phyloP scores from a whole-genome alignment of 1,140 invertebrate species.

The Drosophila orosa region DNA sequence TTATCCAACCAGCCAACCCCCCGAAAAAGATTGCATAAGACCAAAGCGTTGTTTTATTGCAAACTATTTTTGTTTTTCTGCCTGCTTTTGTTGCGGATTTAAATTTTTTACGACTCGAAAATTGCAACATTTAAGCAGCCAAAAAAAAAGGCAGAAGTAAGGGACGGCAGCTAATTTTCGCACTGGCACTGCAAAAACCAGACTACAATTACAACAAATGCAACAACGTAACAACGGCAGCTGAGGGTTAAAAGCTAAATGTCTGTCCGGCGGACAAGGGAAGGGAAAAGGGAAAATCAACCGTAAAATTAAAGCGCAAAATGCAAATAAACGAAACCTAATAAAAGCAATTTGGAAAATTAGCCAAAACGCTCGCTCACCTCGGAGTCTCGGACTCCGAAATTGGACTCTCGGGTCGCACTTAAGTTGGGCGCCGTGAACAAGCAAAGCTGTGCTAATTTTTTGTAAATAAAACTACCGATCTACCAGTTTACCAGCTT shows the following conservation, averaged over 20 bases:
- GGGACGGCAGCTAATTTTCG: slow-evolving; percentile 56
- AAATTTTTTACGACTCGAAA: slow-evolving; percentile 72
- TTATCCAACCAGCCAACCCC: slow-evolving; percentile 47
- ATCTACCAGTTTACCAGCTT: slow-evolving; percentile 54
- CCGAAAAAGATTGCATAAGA: slow-evolving; percentile 68
- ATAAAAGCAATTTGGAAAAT: slow-evolving; percentile 83
- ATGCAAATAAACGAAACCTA: slow-evolving; percentile 83
- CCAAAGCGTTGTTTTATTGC: slow-evolving; percentile 50
- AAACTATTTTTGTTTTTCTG: slow-evolving; percentile 25
- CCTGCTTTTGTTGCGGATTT: slow-evolving; percentile 39
- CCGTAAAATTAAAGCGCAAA: slow-evolving; percentile 81
- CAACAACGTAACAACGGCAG: slow-evolving; percentile 62
- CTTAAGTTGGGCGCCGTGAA: slow-evolving; percentile 48
- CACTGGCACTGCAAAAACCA: slow-evolving; percentile 23
- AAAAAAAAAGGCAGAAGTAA: slow-evolving; percentile 22
- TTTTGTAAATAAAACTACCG: slow-evolving; percentile 83
- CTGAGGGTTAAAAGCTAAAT: slow-evolving; percentile 52
- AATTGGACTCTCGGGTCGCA: slow-evolving; percentile 17
- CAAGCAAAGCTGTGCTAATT: slow-evolving; percentile 82
- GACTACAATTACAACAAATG: slow-evolving; percentile 47
- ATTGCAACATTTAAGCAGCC: slow-evolving; percentile 70
- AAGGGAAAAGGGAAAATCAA: slow-evolving; percentile 33
- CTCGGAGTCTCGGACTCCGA: slow-evolving; percentile 27
- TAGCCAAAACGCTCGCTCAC: slow-evolving; percentile 72
- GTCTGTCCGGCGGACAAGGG: background rate